Conservation (phyloP, 2,113 vertebrate species). For the Neoarius graeffei region DNA sequence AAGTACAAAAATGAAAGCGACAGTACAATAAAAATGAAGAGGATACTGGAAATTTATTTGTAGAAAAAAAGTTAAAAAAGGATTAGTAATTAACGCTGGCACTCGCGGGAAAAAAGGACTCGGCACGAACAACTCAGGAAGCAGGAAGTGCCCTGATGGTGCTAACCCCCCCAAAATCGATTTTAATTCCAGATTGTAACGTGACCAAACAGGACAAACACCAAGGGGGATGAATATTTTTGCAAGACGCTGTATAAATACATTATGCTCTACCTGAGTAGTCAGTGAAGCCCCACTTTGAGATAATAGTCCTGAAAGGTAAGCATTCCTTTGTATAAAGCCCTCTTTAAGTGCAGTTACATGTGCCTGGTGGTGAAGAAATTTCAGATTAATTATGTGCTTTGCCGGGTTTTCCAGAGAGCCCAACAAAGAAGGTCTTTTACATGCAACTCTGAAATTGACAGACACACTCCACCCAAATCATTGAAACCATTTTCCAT, state of each 20-base stretch:
- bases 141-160: too few species aligned
- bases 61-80: too few species aligned
- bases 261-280: neutral
- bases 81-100: too few species aligned
- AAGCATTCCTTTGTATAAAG: conserved; percentile 30
- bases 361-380: conserved; percentile 40
- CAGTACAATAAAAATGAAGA: too few species aligned
- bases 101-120: too few species aligned
- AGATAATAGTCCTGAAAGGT: conserved; percentile 36
- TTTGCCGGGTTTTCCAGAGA: conserved; percentile 22
- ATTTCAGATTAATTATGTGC: conserved; percentile 36
- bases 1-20: too few species aligned
- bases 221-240: too few species aligned
- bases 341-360: conserved; percentile 28
- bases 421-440: conserved; percentile 45
- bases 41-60: too few species aligned
- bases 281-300: neutral
- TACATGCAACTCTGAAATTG: conserved; percentile 31
- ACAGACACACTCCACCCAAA: conserved; percentile 39
- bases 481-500: conserved; percentile 41
- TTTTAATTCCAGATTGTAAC: too few species aligned
- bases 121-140: too few species aligned
- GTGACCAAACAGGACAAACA: too few species aligned
- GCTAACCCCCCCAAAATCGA: too few species aligned
- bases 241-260: neutral